A percentile compares a stretch with the other conserved stretches of the same genome.
Conservation (phyloP, 2,888 invertebrate species). For the Drosophila kanekoi region DNA sequence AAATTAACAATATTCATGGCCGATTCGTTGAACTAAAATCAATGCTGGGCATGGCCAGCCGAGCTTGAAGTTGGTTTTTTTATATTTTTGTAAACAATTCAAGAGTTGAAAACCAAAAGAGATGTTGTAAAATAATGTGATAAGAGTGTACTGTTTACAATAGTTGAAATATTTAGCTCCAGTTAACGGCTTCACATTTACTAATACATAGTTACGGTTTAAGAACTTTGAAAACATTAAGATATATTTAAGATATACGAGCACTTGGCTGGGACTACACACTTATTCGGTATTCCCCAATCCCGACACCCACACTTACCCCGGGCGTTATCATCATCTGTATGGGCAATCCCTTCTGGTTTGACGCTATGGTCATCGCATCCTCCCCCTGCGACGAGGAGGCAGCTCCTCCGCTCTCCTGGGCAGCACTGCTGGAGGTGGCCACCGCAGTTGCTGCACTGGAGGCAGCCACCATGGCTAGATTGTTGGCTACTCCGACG, state of each 20-base stretch:
- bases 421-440: slow-evolving; percentile 52
- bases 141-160: slow-evolving; percentile 49
- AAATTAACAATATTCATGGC: slow-evolving; percentile 26
- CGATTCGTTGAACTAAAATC: slow-evolving; percentile 33
- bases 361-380: slow-evolving; percentile 58
- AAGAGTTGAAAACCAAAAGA: slow-evolving; percentile 16
- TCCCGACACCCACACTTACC: slow-evolving; percentile 80
- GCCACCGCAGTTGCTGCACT: slow-evolving; percentile 72
- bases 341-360: slow-evolving; percentile 75
- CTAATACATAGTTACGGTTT: slow-evolving; percentile 74
- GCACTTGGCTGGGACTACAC: slow-evolving; percentile 51
- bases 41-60: slow-evolving; percentile 1
- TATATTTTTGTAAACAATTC: not conserved
- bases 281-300: slow-evolving; percentile 21
- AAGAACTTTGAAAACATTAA: slow-evolving; percentile 79
- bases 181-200: slow-evolving; percentile 79
- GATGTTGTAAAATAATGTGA: slow-evolving; percentile 24
- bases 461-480: slow-evolving; percentile 69
- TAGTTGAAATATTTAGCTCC: slow-evolving; percentile 66
- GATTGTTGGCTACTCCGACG: slow-evolving; percentile 63
- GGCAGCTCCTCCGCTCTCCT: slow-evolving; percentile 37
- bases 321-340: slow-evolving; percentile 86
- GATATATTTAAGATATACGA: slow-evolving; percentile 75
- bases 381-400: slow-evolving; percentile 58
- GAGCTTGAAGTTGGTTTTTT: not conserved